Evolutionary conservation across 64 coral and sea anemone species (phyloP), one percentile per base, ranked within the genome.

Genomic region (Trachythela sp.): DNA sequence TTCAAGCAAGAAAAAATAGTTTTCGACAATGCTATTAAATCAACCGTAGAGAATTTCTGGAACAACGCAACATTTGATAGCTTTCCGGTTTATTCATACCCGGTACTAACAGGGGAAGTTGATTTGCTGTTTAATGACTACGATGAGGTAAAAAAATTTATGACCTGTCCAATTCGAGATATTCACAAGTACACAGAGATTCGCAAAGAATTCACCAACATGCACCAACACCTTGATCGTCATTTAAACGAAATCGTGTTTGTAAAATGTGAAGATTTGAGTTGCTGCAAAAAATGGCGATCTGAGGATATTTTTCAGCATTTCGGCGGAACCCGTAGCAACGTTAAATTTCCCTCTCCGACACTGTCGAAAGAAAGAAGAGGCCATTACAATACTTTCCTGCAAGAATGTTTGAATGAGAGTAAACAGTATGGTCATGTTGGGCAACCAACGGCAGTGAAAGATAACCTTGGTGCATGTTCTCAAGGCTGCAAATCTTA

Each of bases 191-290:
- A 64, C 18, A 20, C 31, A n/a, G 52, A 58, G 42, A 60, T 68
- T n/a, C 2, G 39, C 9, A 67, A 60, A 64, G 33, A 68, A 20
- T 67, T 60, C 36, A 64, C 48, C 14, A 31, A 26, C 18, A 87
- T 87, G 86, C n/a, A 39, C 51, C 54, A 87, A 26, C 54, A 87
- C 54, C 33, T 87, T 42, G 67, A 87, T 37, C 17, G 54, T 0
- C 54, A 87, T 11, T 54, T 64, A 2, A 87, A 87, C 54, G 86
- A 87, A 13, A 64, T 87, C 17, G 36, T 59, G 11, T 36, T 87
- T 17, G 48, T 56, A 58, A 87, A 45, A 10, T 85, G 37, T 59
- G 54, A 59, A 59, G 54, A 59, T 59, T n/a, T 17, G 14, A 59
- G 15, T n/a, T 59, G 54, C 24, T 59, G 54, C 24, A n/a, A n/a